Conservation (phyloP, 2,113 vertebrate genomes). For the Ginglymostoma cirratum region DNA sequence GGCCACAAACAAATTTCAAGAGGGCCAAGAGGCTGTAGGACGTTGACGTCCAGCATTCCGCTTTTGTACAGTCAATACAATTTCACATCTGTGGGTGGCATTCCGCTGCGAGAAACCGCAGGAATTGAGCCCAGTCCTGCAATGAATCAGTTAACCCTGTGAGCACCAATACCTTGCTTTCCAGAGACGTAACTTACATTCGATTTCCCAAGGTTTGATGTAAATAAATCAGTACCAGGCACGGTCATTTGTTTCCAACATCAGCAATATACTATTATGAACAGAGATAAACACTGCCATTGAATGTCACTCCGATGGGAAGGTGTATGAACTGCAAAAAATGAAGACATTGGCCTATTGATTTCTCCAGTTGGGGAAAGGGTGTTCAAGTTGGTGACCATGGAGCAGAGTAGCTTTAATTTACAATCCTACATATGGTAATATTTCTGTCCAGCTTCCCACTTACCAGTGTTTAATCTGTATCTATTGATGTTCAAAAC, state of each 20-base stretch:
- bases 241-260: neutral
- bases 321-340: too few species aligned
- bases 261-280: neutral
- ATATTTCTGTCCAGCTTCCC: neutral
- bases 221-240: neutral
- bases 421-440: neutral
- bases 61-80: neutral
- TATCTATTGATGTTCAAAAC: neutral
- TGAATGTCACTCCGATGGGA: neutral
- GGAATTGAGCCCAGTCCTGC: neutral
- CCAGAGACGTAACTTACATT: neutral
- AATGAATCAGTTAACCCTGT: neutral
- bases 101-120: neutral
- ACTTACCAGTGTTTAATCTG: neutral
- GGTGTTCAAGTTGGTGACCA: neutral
- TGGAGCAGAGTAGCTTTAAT: neutral
- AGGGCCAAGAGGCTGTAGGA: neutral
- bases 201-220: neutral
- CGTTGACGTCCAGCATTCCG: neutral
- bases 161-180: neutral
- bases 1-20: neutral
- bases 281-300: neutral
- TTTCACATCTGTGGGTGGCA: constrained; percentile 24
- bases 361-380: neutral
- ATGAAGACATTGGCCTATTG: neutral